Conservation (phyloP, 2,888 invertebrate genomes). For the Sesia bembeciformis region DNA sequence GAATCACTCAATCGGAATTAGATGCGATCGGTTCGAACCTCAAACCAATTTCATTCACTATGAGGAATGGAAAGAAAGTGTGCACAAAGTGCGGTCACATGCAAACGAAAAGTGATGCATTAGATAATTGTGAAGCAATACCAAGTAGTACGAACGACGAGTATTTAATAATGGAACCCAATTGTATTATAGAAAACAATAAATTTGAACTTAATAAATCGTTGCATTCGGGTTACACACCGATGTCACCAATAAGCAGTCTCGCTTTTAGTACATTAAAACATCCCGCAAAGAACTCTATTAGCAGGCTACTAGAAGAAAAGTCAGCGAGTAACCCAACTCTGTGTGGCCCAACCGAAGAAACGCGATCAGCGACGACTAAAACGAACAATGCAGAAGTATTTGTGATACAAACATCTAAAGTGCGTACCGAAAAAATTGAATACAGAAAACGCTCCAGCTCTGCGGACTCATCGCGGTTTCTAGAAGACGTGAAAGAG, state of each 20-base stretch:
- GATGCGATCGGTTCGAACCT: constrained; percentile 51
- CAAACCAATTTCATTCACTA: constrained; percentile 28
- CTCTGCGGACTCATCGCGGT: constrained; percentile 83
- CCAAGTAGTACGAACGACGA: constrained; percentile 55
- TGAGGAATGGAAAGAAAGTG: constrained; percentile 31
- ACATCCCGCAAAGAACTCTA: constrained; percentile 28
- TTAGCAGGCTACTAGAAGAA: constrained; percentile 52
- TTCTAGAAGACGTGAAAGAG: constrained; percentile 77
- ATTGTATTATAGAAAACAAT: constrained; percentile 29
- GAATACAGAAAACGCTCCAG: constrained; percentile 77
- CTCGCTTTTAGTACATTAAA: constrained; percentile 54
- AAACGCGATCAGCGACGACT: constrained; percentile 1
- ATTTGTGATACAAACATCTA: background rate
- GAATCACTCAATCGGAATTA: constrained; percentile 68
- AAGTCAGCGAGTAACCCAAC: constrained; percentile 83
- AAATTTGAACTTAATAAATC: constrained; percentile 27
- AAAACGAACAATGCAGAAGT: constrained; percentile 3
- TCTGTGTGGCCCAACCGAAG: constrained; percentile 51
- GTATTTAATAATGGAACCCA: constrained; percentile 81
- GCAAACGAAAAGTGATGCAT: constrained; percentile 13
- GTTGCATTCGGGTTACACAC: constrained; percentile 76
- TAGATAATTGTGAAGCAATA: background rate
- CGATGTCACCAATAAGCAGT: constrained; percentile 80
- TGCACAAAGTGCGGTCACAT: constrained; percentile 79
- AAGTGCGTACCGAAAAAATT: constrained; percentile 11